Evolutionary conservation across 2,113 vertebrate species (phyloP), one percentile per base, ranked within the genome.

Genomic region (Cnemophilus loriae): DNA sequence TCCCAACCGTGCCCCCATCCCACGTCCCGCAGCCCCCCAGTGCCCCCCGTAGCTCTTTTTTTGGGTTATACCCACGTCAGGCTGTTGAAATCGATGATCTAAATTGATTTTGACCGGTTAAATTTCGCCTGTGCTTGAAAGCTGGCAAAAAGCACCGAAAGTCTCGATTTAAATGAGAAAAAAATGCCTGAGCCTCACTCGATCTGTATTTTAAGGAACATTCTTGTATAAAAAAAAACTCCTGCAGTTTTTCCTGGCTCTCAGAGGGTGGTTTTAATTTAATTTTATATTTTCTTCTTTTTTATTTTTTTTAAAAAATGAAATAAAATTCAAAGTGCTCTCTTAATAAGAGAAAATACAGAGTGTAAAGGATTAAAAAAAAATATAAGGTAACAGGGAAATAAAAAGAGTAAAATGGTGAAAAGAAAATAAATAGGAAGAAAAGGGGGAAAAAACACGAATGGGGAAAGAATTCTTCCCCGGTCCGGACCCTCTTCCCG

Each of bases 401-500:
- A 61, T 27, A 32, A 27, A 68, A 8, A 33, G 16, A 15, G 10
- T 16, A 22, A 84, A 55, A 28, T 0, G 7, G 5, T 41, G 26
- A 26, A 30, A 68, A 56, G 37, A 50, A 59, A 73, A 78, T 19
- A 24, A 53, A 33, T 5, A 27, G 4, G 12, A 3, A 23, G 7
- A 17, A 24, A 55, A 13, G 3, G 4, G 28, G 20, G 3, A 3
- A 23, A n/a, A n/a, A 18, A 6, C 3, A 16, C 2, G 9, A 46
- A 55, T 3, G 0, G 7, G 32, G 39, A 39, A 57, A 39, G 30
- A 30, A 44, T 67, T 52, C 5, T 53, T 11, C 8, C 5, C 3
- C 0, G 0, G 0, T 19, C 2, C 32, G 32, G 10, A 9, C 7
- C 14, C 1, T 0, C 3, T 44, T 69, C 41, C 14, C 2, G 4